A percentile compares a stretch with the other conserved stretches of the same genome.
phyloP scores from a whole-genome alignment of 2,113 vertebrate species.

The Rhinoderma darwinii region DNA sequence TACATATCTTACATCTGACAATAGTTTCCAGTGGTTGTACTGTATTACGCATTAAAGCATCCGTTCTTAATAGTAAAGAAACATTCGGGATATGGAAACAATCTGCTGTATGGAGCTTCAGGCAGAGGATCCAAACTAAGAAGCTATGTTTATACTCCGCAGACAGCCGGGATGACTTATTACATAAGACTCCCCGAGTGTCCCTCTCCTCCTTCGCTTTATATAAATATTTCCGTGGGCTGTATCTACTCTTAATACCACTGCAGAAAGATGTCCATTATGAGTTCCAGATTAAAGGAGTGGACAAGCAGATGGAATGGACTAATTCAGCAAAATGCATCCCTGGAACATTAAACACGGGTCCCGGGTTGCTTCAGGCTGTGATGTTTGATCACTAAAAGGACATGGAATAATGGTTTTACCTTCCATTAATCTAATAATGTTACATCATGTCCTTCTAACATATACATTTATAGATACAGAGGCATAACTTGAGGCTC shows the following conservation, averaged over 20 bases:
- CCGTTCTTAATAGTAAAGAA: not conserved
- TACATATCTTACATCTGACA: not conserved
- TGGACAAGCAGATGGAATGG: not conserved
- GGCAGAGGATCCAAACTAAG: not conserved
- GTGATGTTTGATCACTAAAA: not conserved
- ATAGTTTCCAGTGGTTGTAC: not conserved
- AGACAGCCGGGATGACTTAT: conserved; percentile 22
- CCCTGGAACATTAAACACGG: not conserved
- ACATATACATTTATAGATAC: not conserved
- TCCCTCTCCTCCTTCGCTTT: not conserved
- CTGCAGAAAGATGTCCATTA: not conserved
- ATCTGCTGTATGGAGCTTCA: not conserved
- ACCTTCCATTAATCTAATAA: not conserved
- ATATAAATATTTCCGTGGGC: conserved; percentile 16
- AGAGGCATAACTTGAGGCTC: not conserved
- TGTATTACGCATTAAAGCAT: conserved; percentile 9
- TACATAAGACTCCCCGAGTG: not conserved
- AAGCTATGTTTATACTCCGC: conserved; percentile 7
- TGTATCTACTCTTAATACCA: not conserved
- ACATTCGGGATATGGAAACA: conserved; percentile 6
- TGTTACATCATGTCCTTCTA: not conserved
- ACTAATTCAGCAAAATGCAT: not conserved
- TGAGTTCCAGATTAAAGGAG: conserved; percentile 22
- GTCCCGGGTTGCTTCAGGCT: not conserved
- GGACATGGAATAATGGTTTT: not conserved